Evolutionary conservation across 2,113 vertebrate genomes (phyloP).

Genomic region (Boleophthalmus pectinirostris): DNA sequence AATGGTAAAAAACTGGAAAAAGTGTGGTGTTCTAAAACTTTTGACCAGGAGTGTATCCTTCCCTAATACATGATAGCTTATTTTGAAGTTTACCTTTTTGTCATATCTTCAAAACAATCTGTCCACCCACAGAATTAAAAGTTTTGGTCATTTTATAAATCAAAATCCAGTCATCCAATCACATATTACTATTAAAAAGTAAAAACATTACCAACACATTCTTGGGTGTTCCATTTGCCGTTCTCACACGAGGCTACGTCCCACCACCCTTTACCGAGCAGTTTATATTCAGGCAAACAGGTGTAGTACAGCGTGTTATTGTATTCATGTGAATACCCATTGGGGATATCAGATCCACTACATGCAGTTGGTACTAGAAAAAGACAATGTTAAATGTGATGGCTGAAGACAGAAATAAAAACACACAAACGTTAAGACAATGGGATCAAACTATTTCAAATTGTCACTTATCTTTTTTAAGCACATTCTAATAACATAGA

Average conservation of each 20-base stretch:
- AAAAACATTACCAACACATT: constrained; percentile 60
- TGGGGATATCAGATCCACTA: rapidly evolving
- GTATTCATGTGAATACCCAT: constrained; percentile 28
- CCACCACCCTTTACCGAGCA: constrained; percentile 50
- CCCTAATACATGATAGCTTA: too few relatives aligned
- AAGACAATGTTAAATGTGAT: not conserved
- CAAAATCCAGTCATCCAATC: not conserved
- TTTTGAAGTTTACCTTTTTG: too few relatives aligned
- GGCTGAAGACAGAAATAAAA: too few relatives aligned
- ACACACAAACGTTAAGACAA: too few relatives aligned
- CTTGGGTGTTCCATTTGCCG: rapidly evolving
- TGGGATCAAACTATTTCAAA: too few relatives aligned
- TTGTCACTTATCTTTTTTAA: too few relatives aligned
- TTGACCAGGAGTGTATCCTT: too few relatives aligned
- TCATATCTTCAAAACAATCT: too few relatives aligned
- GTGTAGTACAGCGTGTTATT: constrained; percentile 17
- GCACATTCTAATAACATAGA: too few relatives aligned
- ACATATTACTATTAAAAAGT: not conserved
- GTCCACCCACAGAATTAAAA: too few relatives aligned
- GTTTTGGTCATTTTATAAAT: not conserved
- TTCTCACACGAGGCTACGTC: constrained; percentile 22
- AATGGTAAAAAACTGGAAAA: too few relatives aligned
- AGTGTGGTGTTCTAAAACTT: too few relatives aligned
- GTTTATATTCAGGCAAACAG: constrained; percentile 47
- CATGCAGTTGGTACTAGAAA: constrained; percentile 13